These are phyloP conservation scores for Pseudopodoces humilis DNA, from an alignment of 2,113 vertebrate genomes.

Conservation along the genomic window DNA sequence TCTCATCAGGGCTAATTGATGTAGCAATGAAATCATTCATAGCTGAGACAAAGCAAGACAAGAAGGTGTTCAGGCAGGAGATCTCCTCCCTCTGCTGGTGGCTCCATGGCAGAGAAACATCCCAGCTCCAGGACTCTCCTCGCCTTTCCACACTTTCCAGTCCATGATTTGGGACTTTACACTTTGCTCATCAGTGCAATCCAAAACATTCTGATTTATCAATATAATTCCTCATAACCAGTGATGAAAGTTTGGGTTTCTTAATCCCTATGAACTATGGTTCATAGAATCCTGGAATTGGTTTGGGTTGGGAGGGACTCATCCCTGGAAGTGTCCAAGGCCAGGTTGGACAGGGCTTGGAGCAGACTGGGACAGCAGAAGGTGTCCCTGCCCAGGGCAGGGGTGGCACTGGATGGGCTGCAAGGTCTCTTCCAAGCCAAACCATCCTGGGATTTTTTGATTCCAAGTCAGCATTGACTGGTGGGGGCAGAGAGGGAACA, in stretches of 20 bases:
- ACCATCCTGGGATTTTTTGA: not conserved
- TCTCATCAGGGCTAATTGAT: not conserved
- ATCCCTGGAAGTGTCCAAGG: not conserved
- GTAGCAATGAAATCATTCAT: not conserved
- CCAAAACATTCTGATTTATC: not conserved
- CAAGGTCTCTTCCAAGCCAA: not conserved
- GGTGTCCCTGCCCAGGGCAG: not conserved
- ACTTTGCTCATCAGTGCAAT: not conserved
- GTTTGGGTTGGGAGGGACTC: not conserved
- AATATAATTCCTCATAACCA: not conserved
- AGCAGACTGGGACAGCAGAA: not conserved
- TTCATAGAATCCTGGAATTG: not conserved
- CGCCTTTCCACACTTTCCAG: not conserved
- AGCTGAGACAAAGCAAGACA: not conserved
- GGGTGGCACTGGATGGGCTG: not conserved
- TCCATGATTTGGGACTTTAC: not conserved
- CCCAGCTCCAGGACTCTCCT: not conserved
- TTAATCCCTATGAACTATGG: not conserved
- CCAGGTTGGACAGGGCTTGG: accelerated
- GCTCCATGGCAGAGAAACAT: not conserved
- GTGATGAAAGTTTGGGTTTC: not conserved
- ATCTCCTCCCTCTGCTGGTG: slow-evolving; percentile 50
- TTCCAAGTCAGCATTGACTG: not conserved
- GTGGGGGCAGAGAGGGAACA: not conserved
- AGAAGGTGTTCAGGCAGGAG: not conserved